Base-by-base conservation (phyloP, 2,113 vertebrate species). In the Nanorana parkeri region DNA sequence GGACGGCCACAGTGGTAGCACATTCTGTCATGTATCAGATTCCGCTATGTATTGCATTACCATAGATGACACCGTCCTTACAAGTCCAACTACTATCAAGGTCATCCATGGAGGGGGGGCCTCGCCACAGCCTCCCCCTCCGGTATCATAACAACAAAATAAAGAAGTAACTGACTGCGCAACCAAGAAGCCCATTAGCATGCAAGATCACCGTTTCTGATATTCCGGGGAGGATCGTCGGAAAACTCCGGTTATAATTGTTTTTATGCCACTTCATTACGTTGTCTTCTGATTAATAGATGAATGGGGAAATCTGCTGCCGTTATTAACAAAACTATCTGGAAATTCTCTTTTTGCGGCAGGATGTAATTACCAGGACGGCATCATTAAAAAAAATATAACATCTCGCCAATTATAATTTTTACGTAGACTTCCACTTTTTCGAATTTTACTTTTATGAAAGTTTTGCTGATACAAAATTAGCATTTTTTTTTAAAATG, bases 51-150 rank as follows among this genome's bases (percentile, higher is more conserved):
- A 56, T 74, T 74, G 20, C 20, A 74, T 61, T 74, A 74, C 72
- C 28, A 74, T 36, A 36, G 60, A 28, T 74, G 55, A 74, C 55
- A 74, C 55, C 29, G 19, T 74, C 28, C 55, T 60, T 74, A 74
- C 72, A 74, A 60, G 54, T 55, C 8, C 58, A 20, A 54, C 21
- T 74, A 74, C 71, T 74, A 74, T 60, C 72, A 74, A 74, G 72
- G 72, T 74, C 72, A 61, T 41, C 8, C 36, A 20, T 28, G 54
- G 26, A 29, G 17, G 28, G 28, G 54, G 26, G 55, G 17, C 60
- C 54, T 23, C 68, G 26, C 47, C 36, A 26, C 29, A 52, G 41
- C 21, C n/a, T 13, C 20, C n/a, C 4, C 51, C 54, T 74, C 54
- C n/a, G 28, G 69, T 72, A 23, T 72, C 23, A 55, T 41, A 60